Evolutionary conservation across 2,113 vertebrate species (phyloP).

Genomic region (Mohoua ochrocephala): DNA sequence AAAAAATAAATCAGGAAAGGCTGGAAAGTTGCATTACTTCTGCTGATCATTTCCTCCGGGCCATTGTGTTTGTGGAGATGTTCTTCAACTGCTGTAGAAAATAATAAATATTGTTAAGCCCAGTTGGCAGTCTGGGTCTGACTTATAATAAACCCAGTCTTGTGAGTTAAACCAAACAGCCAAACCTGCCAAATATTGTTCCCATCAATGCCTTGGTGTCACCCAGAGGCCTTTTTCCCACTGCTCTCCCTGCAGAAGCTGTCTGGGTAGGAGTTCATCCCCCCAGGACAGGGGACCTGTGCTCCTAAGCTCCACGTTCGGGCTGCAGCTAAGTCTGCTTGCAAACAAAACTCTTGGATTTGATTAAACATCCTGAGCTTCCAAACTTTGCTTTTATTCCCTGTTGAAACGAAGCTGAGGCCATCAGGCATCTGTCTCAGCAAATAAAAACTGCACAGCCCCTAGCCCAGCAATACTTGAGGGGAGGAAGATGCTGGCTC

Average conservation of each 20-base stretch:
- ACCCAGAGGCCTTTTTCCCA: neutral
- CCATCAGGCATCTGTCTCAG: neutral
- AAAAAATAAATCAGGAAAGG: neutral
- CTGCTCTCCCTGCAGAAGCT: neutral
- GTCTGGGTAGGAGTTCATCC: neutral
- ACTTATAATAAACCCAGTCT: neutral
- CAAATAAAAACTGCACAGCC: neutral
- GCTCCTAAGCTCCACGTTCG: neutral
- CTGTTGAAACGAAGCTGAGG: neutral
- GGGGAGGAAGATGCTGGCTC: neutral
- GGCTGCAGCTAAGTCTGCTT: neutral
- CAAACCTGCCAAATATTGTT: neutral
- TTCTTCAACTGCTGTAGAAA: neutral
- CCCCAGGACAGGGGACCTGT: neutral
- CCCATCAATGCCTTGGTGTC: neutral
- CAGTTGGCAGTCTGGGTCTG: neutral
- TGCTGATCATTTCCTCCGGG: neutral
- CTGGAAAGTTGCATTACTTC: neutral
- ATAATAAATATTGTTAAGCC: neutral
- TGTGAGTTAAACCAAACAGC: neutral
- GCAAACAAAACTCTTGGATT: neutral
- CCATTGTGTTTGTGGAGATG: neutral
- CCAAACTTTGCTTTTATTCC: neutral
- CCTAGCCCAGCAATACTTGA: neutral
- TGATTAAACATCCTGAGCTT: neutral